Base-by-base conservation (phyloP, 2,797 vertebrate genomes). In the Glyptemys insculpta region DNA sequence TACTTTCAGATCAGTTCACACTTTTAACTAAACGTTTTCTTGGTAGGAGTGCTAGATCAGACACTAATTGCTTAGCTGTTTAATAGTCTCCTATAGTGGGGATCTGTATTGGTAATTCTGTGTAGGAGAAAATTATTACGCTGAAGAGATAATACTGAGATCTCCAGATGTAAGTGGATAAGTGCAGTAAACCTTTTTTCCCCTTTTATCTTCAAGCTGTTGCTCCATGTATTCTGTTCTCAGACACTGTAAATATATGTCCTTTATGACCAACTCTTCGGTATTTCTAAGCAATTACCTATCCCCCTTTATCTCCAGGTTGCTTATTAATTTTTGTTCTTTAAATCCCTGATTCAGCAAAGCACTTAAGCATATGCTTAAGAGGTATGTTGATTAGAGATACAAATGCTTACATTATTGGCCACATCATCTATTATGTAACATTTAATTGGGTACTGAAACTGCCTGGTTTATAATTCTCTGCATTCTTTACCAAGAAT, bases 221-320 rank as follows among this genome's bases (percentile, higher is more conserved):
- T 87, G 47, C 11, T 79, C 49, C 34, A 68, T 23, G 25, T 56
- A 37, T 62, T 80, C 47, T 50, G 19, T 87, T 41, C 21, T 65
- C 37, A 80, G 56, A 53, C 37, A 23, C 53, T 47, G 74, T 78
- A 78, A 76, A 21, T 31, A 14, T 56, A 18, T 65, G 34, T 87
- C 56, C 11, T 62, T 89, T 91, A 87, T 90, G 83, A 92, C 41
- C n/a, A 94, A 8, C 6, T 72, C 8, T 62, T 88, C 76, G 76
- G 80, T 85, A 79, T 84, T 92, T 78, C 76, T 12, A 78, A 1
- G 1, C 34, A 90, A 49, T 56, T 84, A 84, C 56, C 82, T 92
- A 92, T 91, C 92, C 29, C 80, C 86, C 10, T 65, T 94, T 95
- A 81, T 81, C 85, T 93, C 91, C 41, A 31, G 68, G 11, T 79